Base-by-base conservation (phyloP, 2,113 vertebrate genomes). In the Genyomyrus donnyi region DNA sequence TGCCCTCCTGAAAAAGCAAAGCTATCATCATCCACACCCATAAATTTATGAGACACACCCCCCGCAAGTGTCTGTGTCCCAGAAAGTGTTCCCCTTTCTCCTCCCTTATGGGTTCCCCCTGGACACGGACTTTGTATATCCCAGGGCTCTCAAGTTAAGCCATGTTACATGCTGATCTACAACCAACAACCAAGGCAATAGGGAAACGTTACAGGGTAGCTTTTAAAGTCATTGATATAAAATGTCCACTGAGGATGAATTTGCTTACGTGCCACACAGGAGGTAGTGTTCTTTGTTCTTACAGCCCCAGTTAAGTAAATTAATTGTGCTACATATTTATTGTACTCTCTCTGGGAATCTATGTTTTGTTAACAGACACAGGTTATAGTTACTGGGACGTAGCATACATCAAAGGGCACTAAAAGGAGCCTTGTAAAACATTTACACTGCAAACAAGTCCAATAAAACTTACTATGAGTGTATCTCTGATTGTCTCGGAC, bases 391-490 rank as follows among this genome's bases (percentile, higher is more conserved):
- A 27, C n/a, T 70, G 62, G 9, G 62, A 70, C 10, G 3, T 70
- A 70, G 62, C 62, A 15, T 62, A 62, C n/a, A 66, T 66, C 3
- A 66, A 21, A 27, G 46, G 11, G 13, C 85, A 27, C 46, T 87
- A 27, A 46, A 49, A 31, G n/a, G 48, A 88, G 15, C 50, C 11
- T 88, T 53, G 35, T 88, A 35, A 74, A 74, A 66, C 8, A 52
- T 89, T 49, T 77, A 89, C 46, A 49, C 24, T 89, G 45, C n/a
- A 77, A 42, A 42, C 19, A 88, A 88, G 53, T n/a, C 53, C 87
- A 62, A 49, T 77, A 77, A 89, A 89, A 35, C 1, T 89, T 89
- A 50, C 31, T 21, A 10, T 48, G 52, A 66, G 8, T 27, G 11
- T 21, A 21, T 49, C 88, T 74, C 24, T 89, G 62, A 89, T 89